Evolutionary conservation across 37 sponge, comb jelly and placozoan genomes (phyloP).

Genomic region (Sycon ciliatum): DNA sequence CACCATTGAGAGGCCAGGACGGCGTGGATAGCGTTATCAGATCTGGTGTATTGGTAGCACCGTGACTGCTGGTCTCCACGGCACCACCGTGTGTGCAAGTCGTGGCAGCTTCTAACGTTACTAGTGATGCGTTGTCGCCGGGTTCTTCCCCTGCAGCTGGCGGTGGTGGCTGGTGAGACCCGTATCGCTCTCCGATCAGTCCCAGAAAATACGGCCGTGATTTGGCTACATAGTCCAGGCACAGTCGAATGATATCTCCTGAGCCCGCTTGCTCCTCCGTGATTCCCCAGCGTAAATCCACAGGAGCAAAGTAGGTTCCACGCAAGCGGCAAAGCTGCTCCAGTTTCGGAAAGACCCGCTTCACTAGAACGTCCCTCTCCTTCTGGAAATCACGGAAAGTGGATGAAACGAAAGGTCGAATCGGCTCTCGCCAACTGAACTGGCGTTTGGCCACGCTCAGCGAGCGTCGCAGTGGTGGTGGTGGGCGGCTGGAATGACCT

Average conservation of each 20-base stretch:
- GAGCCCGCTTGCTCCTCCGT: conserved; percentile 18
- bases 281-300: conserved; percentile 41
- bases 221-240: conserved; percentile 29
- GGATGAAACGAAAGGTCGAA: conserved; percentile 27
- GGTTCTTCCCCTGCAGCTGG: too few species aligned
- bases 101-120: too few species aligned
- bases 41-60: too few species aligned
- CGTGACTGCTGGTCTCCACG: too few species aligned
- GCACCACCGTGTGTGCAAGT: too few species aligned
- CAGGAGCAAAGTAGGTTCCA: conserved; percentile 38
- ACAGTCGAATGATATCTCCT: conserved; percentile 28
- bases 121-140: too few species aligned
- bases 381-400: conserved; percentile 36
- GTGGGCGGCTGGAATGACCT: too few species aligned
- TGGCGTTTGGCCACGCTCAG: background rate
- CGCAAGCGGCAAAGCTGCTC: conserved; percentile 25
- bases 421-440: conserved; percentile 10
- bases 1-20: too few species aligned
- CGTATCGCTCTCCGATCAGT: conserved; percentile 22
- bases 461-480: background rate
- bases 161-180: conserved; percentile 6
- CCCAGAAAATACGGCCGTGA: conserved; percentile 30
- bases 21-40: too few species aligned
- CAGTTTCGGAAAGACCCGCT: conserved; percentile 33
- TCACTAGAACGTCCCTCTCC: conserved; percentile 37